Conservation (phyloP, 2,797 vertebrate genomes). For the Epinephelus coioides region DNA sequence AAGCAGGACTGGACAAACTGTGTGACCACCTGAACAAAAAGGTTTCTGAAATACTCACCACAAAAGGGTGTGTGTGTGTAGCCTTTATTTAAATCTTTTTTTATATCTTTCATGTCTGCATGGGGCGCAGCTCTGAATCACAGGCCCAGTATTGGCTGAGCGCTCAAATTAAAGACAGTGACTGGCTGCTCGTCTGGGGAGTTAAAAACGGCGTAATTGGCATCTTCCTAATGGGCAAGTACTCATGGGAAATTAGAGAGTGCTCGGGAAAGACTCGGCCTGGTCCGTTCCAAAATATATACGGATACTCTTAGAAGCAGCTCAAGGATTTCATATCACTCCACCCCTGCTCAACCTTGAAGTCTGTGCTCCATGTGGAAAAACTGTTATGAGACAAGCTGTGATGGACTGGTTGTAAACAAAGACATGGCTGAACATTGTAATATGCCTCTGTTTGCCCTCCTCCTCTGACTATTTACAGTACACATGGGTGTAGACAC, state of each 20-base stretch:
- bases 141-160: conserved; percentile 58
- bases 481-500: not conserved
- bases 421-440: conserved; percentile 18
- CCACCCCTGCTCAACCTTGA: conserved; percentile 14
- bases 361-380: not conserved
- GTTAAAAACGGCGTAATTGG: conserved; percentile 86
- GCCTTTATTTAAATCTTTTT: conserved; percentile 32
- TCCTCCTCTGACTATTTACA: conserved; percentile 21
- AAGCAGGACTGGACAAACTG: not conserved
- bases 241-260: conserved; percentile 82
- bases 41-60: conserved; percentile 21
- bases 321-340: conserved; percentile 44
- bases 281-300: conserved; percentile 47
- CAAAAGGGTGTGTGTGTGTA: conserved; percentile 50
- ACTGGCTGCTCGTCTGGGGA: conserved; percentile 58
- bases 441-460: not conserved
- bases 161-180: conserved; percentile 81
- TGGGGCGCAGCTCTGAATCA: conserved; percentile 56
- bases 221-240: conserved; percentile 81
- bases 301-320: conserved; percentile 37
- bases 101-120: conserved; percentile 23
- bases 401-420: conserved; percentile 16
- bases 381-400: conserved; percentile 3
- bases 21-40: conserved; percentile 43
- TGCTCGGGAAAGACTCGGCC: conserved; percentile 42